These are phyloP conservation scores for Tragulus kanchil DNA, from an alignment of 2,113 vertebrate species.

Conservation along the genomic window DNA sequence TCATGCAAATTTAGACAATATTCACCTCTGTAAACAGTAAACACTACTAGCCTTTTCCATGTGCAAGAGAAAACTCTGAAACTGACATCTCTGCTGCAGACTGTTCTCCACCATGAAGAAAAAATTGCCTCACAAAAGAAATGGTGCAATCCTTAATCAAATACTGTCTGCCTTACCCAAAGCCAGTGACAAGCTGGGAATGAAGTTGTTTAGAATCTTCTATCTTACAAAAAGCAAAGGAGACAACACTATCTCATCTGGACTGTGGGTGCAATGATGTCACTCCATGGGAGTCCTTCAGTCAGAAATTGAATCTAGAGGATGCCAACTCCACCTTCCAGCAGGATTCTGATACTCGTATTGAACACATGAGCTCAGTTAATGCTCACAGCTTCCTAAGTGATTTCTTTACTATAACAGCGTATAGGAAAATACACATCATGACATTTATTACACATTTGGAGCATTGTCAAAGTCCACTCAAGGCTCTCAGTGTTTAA, in stretches of 20 bases:
- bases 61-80: not conserved
- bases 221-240: not conserved
- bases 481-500: no score
- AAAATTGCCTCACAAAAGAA: not conserved
- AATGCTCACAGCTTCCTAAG: not conserved
- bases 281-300: not conserved
- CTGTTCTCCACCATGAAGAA: not conserved
- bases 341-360: no score
- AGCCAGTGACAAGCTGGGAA: not conserved
- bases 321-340: not conserved
- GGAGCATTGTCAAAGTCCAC: not conserved
- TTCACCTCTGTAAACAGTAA: slow-evolving; percentile 42
- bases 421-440: not conserved
- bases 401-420: not conserved
- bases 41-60: not conserved
- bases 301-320: no score
- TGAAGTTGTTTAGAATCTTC: not conserved
- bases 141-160: not conserved
- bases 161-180: not conserved
- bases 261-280: not conserved
- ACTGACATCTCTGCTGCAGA: not conserved
- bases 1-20: slow-evolving; percentile 72
- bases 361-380: not conserved
- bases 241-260: not conserved
- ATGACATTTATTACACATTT: not conserved